Conservation (phyloP, 2,113 vertebrate species). For the Elephas maximus region DNA sequence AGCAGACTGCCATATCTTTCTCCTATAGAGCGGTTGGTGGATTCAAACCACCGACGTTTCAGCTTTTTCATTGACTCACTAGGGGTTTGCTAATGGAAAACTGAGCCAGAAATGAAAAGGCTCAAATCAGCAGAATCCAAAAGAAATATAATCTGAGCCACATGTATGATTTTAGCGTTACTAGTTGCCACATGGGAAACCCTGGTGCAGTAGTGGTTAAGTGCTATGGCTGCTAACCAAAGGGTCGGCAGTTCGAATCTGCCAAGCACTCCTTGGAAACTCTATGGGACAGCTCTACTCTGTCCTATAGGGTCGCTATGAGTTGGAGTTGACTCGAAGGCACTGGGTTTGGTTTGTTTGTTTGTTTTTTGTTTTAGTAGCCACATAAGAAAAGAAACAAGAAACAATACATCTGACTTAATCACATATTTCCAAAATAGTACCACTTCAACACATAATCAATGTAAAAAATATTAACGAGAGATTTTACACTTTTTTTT, state of each 20-base stretch:
- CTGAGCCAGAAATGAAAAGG: slow-evolving; percentile 9
- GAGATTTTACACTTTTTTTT: not conserved
- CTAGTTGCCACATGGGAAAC: not conserved
- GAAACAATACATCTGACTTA: not conserved
- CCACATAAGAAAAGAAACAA: slow-evolving; percentile 4
- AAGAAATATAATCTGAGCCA: slow-evolving; percentile 22
- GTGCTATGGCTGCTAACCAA: no score
- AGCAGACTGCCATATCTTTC: no score
- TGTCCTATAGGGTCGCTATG: no score
- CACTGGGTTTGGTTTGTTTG: no score
- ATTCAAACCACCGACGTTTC: not conserved
- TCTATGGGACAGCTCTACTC: no score
- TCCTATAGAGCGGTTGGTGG: not conserved
- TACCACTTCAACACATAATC: slow-evolving; percentile 25
- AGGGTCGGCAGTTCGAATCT: no score
- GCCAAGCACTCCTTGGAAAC: no score
- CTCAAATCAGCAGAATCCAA: not conserved
- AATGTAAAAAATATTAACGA: not conserved
- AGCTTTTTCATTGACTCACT: not conserved
- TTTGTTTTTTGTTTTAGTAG: not conserved
- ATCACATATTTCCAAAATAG: not conserved
- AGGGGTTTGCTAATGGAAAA: slow-evolving; percentile 24
- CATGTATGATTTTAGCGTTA: not conserved
- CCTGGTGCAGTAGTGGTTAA: no score
- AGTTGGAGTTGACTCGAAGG: no score